A percentile compares a stretch with the other conserved stretches of the same genome.
Conservation (phyloP, 2,113 vertebrate genomes). For the Falco punctatus region DNA sequence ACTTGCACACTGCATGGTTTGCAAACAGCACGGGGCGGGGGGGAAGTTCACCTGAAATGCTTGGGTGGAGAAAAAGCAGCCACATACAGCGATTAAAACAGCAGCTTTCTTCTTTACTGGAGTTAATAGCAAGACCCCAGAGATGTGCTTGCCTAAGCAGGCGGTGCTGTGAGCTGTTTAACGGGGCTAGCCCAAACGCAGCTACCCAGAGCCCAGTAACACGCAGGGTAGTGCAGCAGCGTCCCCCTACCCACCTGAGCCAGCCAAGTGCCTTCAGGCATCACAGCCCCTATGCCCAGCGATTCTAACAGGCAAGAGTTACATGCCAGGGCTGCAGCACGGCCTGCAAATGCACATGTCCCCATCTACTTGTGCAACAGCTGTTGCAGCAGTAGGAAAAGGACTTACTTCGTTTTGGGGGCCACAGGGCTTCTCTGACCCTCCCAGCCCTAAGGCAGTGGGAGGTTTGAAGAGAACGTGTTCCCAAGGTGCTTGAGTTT, state of each 20-base stretch:
- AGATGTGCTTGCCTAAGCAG: neutral
- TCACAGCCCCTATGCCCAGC: neutral
- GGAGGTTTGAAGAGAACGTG: neutral
- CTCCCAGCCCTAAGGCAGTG: rapidly evolving
- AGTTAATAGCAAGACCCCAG: neutral
- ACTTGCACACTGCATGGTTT: neutral
- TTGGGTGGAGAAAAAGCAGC: neutral
- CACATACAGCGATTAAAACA: neutral
- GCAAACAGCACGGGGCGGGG: neutral
- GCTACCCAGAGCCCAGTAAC: no score
- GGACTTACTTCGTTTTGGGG: neutral
- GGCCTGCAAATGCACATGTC: rapidly evolving
- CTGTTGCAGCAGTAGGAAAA: neutral
- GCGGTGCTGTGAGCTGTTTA: rapidly evolving
- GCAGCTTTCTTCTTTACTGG: neutral
- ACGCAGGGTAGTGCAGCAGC: neutral
- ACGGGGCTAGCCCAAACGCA: neutral
- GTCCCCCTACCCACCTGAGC: neutral
- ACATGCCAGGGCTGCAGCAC: neutral
- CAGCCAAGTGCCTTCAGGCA: neutral
- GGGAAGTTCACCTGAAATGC: neutral
- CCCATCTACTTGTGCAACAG: neutral
- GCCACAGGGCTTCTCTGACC: neutral
- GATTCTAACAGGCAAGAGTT: neutral
- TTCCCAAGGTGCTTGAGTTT: neutral